phyloP scores from a whole-genome alignment of 2,113 vertebrate genomes.

The Pelecanus crispus region DNA sequence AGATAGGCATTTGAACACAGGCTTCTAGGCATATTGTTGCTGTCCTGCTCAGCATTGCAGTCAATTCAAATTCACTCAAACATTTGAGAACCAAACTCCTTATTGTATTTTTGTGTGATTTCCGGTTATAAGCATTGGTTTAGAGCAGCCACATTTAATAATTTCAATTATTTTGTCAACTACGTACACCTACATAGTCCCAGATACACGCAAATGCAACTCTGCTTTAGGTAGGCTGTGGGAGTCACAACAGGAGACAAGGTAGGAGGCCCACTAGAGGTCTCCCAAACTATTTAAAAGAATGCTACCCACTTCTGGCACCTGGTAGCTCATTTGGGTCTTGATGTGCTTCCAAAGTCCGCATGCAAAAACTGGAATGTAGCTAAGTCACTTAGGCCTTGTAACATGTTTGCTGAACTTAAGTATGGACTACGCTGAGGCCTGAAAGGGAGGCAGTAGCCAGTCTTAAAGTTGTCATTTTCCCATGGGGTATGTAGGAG shows the following conservation, averaged over 20 bases:
- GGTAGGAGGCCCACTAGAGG: slow-evolving; percentile 22
- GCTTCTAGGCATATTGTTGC: background rate
- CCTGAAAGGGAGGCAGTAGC: background rate
- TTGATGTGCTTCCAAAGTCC: background rate
- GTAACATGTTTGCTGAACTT: background rate
- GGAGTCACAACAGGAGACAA: background rate
- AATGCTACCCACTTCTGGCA: background rate
- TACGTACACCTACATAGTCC: rapidly evolving
- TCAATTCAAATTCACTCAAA: background rate
- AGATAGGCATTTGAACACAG: background rate
- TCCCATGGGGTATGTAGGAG: rapidly evolving
- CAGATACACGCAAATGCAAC: background rate
- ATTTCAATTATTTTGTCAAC: background rate
- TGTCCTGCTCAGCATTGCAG: background rate
- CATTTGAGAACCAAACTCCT: background rate
- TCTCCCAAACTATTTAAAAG: slow-evolving; percentile 16
- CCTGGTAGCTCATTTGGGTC: background rate
- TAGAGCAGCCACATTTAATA: background rate
- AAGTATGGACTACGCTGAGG: background rate
- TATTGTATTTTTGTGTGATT: background rate
- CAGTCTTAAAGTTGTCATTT: background rate
- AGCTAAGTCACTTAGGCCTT: background rate
- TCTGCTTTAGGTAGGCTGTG: background rate
- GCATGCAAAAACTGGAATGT: background rate
- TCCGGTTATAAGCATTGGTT: background rate